These are phyloP conservation scores for Latrodectus hesperus DNA, from an alignment of 2,888 invertebrate genomes.

Conservation along the genomic window DNA sequence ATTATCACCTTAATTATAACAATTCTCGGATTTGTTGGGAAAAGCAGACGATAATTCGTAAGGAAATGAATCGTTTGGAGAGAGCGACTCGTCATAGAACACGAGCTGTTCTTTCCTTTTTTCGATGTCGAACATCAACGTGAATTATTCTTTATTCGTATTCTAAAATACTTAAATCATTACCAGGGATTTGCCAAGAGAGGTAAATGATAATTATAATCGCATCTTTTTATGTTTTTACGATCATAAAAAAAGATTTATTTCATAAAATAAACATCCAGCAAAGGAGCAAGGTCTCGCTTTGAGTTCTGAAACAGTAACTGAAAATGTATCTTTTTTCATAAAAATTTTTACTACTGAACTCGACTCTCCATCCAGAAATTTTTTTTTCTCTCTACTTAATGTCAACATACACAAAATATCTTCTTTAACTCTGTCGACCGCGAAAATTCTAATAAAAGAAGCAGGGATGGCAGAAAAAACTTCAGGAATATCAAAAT, in stretches of 20 bases:
- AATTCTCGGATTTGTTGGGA: too few species aligned
- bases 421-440: constrained; percentile 49
- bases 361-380: constrained; percentile 27
- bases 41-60: too few species aligned
- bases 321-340: constrained; percentile 16
- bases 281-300: background rate
- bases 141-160: background rate
- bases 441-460: constrained; percentile 61
- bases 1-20: too few species aligned
- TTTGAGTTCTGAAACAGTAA: background rate
- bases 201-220: constrained; percentile 1
- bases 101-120: too few species aligned
- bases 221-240: background rate
- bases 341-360: background rate
- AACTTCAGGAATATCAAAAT: constrained; percentile 61
- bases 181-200: background rate
- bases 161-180: background rate
- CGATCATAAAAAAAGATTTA: too few species aligned
- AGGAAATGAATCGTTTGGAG: too few species aligned
- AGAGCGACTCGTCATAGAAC: too few species aligned
- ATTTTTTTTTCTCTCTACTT: constrained; percentile 35
- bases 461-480: constrained; percentile 36
- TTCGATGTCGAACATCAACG: too few species aligned
- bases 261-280: too few species aligned
- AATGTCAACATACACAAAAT: constrained; percentile 66